Evolutionary conservation across 1,140 invertebrate genomes (phyloP).

Genomic region (Helicoverpa armigera): DNA sequence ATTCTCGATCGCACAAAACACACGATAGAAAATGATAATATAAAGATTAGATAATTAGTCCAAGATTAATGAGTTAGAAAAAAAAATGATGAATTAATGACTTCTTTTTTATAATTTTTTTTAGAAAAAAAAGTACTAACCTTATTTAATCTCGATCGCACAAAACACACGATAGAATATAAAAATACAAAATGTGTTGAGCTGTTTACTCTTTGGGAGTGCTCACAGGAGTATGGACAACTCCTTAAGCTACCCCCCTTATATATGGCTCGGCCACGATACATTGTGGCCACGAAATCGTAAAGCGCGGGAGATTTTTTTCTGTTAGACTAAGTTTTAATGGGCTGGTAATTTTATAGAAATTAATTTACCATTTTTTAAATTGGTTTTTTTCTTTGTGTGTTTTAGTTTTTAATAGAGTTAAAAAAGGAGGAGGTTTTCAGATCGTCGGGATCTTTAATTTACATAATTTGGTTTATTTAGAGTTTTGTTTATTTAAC

Average conservation of each 20-base stretch:
- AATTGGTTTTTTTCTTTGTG: no score
- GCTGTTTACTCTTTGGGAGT: slow-evolving; percentile 6
- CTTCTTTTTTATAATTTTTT: not conserved
- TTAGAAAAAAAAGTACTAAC: slow-evolving; percentile 6
- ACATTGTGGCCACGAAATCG: no score
- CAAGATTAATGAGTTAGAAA: not conserved
- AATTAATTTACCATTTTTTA: no score
- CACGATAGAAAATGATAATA: slow-evolving; percentile 25
- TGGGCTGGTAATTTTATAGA: no score
- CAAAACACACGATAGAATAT: slow-evolving; percentile 25
- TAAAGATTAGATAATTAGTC: not conserved
- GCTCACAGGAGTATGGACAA: slow-evolving; percentile 1
- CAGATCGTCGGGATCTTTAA: not conserved
- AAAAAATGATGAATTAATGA: not conserved
- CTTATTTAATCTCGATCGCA: slow-evolving; percentile 27
- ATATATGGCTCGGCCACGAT: not conserved
- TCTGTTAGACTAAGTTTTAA: not conserved
- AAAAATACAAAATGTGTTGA: slow-evolving; percentile 29
- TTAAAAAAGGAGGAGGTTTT: no score
- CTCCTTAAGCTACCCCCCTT: slow-evolving; percentile 13
- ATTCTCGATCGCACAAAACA: slow-evolving; percentile 23
- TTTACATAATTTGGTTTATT: not conserved
- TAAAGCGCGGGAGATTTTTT: not conserved
- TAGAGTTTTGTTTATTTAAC: not conserved
- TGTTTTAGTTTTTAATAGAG: no score